phyloP scores from a whole-genome alignment of 2,888 invertebrate genomes.

The Harpagoxenus sublaevis region DNA sequence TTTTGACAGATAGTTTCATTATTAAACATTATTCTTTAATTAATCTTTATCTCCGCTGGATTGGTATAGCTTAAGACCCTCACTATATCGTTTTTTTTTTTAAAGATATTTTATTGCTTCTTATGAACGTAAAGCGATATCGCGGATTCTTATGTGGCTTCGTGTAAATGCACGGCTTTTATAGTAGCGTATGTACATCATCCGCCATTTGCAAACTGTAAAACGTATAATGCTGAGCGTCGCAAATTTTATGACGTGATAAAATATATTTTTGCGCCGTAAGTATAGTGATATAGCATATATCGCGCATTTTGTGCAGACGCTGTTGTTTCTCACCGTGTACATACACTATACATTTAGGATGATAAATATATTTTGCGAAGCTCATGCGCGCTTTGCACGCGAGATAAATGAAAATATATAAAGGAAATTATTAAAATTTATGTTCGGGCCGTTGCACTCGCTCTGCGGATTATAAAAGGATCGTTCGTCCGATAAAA shows the following conservation, averaged over 20 bases:
- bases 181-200: background rate
- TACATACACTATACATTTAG: background rate
- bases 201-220: constrained; percentile 8
- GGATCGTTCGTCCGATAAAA: background rate
- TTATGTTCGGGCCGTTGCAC: background rate
- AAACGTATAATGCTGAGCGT: constrained; percentile 25
- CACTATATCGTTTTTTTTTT: background rate
- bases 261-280: background rate
- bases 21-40: background rate
- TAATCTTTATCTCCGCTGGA: background rate
- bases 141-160: background rate
- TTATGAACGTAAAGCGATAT: background rate
- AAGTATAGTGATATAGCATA: background rate
- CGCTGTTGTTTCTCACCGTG: background rate
- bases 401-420: background rate
- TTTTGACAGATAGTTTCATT: background rate
- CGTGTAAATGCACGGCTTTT: background rate
- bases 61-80: background rate
- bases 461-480: background rate
- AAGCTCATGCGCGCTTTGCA: background rate
- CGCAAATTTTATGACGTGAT: constrained; percentile 43
- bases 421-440: background rate
- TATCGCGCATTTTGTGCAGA: background rate
- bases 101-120: background rate
- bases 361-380: background rate